These are phyloP conservation scores for Lamprotornis superbus DNA, from an alignment of 2,113 vertebrate species.

Conservation along the genomic window DNA sequence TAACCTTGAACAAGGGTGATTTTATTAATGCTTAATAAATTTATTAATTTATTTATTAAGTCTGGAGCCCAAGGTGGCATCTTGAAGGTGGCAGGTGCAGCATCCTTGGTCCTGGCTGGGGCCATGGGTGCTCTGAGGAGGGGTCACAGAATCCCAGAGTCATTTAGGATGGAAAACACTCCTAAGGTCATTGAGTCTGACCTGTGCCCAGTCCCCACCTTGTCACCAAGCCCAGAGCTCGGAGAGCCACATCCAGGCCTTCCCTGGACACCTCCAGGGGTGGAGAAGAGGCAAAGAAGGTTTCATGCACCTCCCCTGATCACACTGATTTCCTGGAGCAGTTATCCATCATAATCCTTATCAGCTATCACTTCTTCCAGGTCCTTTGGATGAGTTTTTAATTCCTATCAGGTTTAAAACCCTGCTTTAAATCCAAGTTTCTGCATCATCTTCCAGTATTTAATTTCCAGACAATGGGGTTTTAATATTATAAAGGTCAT, in stretches of 20 bases:
- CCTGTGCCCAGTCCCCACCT: fast-evolving
- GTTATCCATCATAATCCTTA: not conserved
- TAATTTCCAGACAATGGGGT: not conserved
- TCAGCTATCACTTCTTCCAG: not conserved
- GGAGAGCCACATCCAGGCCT: not conserved
- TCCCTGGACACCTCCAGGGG: not conserved
- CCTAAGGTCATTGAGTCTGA: fast-evolving
- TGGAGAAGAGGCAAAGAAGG: not conserved
- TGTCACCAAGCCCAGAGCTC: not conserved
- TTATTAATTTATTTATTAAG: not conserved
- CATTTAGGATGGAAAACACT: not conserved
- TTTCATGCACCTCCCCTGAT: not conserved
- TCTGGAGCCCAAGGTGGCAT: not conserved
- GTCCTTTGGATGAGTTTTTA: not conserved
- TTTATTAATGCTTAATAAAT: not conserved
- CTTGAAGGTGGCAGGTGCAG: not conserved
- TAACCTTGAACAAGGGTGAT: conserved; percentile 63
- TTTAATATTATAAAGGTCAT: not conserved
- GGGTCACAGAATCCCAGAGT: not conserved
- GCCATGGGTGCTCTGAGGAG: fast-evolving
- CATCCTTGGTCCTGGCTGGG: not conserved
- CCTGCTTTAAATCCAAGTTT: not conserved
- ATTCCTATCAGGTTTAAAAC: not conserved
- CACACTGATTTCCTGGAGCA: not conserved
- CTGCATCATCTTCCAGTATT: not conserved